A percentile compares a stretch with the other conserved stretches of the same genome.
Evolutionary conservation across 1,140 invertebrate species (phyloP).

Genomic region (Drosophila kurseongensis): DNA sequence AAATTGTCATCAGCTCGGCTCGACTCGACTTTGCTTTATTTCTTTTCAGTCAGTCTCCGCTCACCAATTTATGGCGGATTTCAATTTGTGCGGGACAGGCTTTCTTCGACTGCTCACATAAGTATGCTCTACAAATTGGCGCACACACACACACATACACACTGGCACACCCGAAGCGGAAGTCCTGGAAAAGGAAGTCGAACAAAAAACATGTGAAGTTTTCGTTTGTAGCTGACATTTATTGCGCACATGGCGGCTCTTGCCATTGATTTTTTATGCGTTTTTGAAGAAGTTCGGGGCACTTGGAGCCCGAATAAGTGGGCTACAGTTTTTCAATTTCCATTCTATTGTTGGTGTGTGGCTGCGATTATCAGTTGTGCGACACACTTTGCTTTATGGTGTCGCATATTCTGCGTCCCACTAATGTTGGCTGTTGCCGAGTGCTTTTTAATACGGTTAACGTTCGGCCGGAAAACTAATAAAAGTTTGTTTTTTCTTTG

Average conservation of each 20-base stretch:
- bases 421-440: constrained; percentile 53
- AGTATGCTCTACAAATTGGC: constrained; percentile 59
- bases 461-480: constrained; percentile 68
- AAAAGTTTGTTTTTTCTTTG: constrained; percentile 51
- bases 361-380: constrained; percentile 43
- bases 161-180: constrained; percentile 14
- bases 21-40: constrained; percentile 56
- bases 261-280: constrained; percentile 80
- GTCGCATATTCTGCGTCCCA: constrained; percentile 23
- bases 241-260: constrained; percentile 74
- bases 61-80: constrained; percentile 74
- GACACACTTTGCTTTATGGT: constrained; percentile 25
- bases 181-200: constrained; percentile 15
- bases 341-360: constrained; percentile 31
- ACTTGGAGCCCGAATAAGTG: constrained; percentile 60
- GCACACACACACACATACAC: constrained; percentile 14
- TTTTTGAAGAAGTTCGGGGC: constrained; percentile 71
- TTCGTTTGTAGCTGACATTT: constrained; percentile 74
- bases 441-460: constrained; percentile 74
- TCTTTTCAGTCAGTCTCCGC: constrained; percentile 55
- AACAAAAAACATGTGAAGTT: constrained; percentile 58
- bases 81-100: constrained; percentile 53
- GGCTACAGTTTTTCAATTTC: constrained; percentile 59
- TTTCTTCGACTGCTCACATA: constrained; percentile 37
- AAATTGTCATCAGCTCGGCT: constrained; percentile 78